Base-by-base conservation (phyloP, 2,797 vertebrate species). In the Gambelia wislizenii region DNA sequence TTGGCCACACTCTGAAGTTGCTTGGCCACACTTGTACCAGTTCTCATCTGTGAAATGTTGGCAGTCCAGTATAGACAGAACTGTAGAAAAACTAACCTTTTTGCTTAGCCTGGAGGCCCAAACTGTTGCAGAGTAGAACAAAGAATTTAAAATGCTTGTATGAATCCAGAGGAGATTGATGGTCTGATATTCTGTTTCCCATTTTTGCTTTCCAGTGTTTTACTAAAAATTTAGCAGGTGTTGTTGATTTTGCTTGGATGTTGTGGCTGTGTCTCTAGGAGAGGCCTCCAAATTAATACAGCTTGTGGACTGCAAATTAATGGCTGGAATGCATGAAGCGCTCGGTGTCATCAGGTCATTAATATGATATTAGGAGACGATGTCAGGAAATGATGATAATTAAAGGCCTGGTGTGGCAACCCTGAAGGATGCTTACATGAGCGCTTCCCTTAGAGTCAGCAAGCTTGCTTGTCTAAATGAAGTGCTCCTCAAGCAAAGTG, bases 221-320 rank as follows among this genome's bases (percentile, higher is more conserved):
- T 6, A 9, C 14, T 74, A 42, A 42, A 22, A 9, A 1, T 49
- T 75, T 49, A 49, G n/a, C 49, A 64, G 70, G 52, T 0, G 44
- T 20, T 13, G 52, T 75, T 74, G 69, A 36, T 47, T 82, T 87
- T 61, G 52, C 79, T 82, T 87, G 27, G 67, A 36, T 25, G 49
- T 72, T 70, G 76, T 42, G 47, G 9, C 76, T 80, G 14, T 56
- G 30, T 59, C 64, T 87, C 77, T 44, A 9, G 39, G 30, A 88
- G 80, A 75, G 61, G 80, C 44, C 87, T 88, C 22, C 80, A 88
- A 77, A 88, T 88, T 76, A 76, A 83, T 61, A n/a, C n/a, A 30
- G 56, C 59, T 77, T 42, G 47, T 84, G 61, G 76, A 84, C 9
- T 56, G 74, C 81, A 78, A 77, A 84, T 84, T 84, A 84, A 84